phyloP scores from a whole-genome alignment of 2,797 vertebrate genomes.

The Catostomus latipinnis region DNA sequence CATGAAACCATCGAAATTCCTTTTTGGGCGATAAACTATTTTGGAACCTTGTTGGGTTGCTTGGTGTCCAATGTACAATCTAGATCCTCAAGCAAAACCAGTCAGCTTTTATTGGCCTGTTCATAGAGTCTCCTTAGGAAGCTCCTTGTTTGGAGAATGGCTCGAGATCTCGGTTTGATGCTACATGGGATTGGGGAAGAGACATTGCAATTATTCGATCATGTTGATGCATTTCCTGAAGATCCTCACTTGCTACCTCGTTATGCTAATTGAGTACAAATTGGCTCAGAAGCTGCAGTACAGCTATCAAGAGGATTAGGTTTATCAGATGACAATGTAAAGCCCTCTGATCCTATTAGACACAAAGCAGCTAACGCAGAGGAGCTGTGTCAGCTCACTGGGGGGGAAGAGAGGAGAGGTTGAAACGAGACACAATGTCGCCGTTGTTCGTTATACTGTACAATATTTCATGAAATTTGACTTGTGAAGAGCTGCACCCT shows the following conservation, averaged over 20 bases:
- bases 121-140: background rate
- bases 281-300: constrained; percentile 85
- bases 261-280: constrained; percentile 87
- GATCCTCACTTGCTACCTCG: constrained; percentile 81
- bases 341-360: constrained; percentile 88
- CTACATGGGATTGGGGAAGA: constrained; percentile 35
- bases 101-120: background rate
- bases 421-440: background rate
- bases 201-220: constrained; percentile 74
- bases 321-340: constrained; percentile 93
- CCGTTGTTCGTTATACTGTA: too few relatives aligned
- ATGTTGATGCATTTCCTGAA: constrained; percentile 80
- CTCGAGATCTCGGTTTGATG: constrained; percentile 3
- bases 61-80: too few relatives aligned
- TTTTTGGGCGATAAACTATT: too few relatives aligned
- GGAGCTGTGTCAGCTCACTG: constrained; percentile 86
- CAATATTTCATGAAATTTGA: too few relatives aligned
- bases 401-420: constrained; percentile 36
- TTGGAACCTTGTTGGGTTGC: background rate
- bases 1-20: too few relatives aligned
- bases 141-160: constrained; percentile 1
- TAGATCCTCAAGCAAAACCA: background rate
- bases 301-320: constrained; percentile 87
- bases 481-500: too few relatives aligned
- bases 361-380: constrained; percentile 87